Evolutionary conservation across 2,888 invertebrate species (phyloP).

Genomic region (Sinopyrophorus schimmeli): DNA sequence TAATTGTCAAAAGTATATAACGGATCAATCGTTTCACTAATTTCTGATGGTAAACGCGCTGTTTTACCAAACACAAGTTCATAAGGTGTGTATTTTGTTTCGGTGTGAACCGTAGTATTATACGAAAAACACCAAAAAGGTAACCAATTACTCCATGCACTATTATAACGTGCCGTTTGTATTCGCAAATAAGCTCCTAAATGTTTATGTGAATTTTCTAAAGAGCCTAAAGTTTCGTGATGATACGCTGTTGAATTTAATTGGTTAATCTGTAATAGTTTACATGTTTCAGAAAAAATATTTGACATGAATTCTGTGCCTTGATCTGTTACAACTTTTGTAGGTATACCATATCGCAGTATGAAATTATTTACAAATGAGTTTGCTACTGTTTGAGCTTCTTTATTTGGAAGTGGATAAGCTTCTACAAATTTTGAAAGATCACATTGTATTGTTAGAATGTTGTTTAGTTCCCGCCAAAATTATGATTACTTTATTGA

Average conservation of each 20-base stretch:
- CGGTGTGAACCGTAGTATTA: slow-evolving; percentile 39
- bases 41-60: slow-evolving; percentile 34
- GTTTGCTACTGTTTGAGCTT: too few relatives aligned
- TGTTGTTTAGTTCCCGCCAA: too few relatives aligned
- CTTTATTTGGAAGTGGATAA: slow-evolving; percentile 40
- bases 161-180: too few relatives aligned
- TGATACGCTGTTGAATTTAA: slow-evolving; percentile 39
- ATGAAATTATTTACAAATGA: too few relatives aligned
- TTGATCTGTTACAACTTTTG: slow-evolving; percentile 29
- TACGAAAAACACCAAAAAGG: slow-evolving; percentile 37
- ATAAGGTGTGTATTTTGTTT: slow-evolving; percentile 41
- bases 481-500: too few relatives aligned
- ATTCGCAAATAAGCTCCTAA: slow-evolving; percentile 39
- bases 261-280: slow-evolving; percentile 40
- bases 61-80: slow-evolving; percentile 41
- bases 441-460: slow-evolving; percentile 43
- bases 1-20: too few relatives aligned
- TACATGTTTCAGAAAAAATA: slow-evolving; percentile 7
- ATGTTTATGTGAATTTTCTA: slow-evolving; percentile 43
- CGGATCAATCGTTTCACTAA: too few relatives aligned
- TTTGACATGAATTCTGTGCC: slow-evolving; percentile 34
- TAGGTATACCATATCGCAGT: slow-evolving; percentile 24
- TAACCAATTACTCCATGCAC: slow-evolving; percentile 24
- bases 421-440: slow-evolving; percentile 44
- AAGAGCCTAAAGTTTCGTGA: slow-evolving; percentile 39